phyloP scores from a whole-genome alignment of 2,888 invertebrate genomes.

The Leptopilina myrica region DNA sequence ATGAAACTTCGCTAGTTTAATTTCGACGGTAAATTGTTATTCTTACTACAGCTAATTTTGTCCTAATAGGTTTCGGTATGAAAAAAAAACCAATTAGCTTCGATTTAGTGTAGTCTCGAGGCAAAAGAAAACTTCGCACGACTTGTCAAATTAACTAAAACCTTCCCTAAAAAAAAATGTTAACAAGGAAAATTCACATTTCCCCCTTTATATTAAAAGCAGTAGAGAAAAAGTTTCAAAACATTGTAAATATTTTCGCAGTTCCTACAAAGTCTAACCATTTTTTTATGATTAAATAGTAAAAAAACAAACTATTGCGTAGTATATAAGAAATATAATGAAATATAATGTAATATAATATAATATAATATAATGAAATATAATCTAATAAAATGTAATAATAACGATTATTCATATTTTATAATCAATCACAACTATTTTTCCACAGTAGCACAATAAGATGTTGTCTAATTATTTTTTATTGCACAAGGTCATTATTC shows the following conservation, averaged over 20 bases:
- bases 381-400: too few species aligned
- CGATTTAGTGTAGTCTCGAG: conserved; percentile 22
- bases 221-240: background rate
- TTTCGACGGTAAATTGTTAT: conserved; percentile 17
- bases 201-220: background rate
- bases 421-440: too few species aligned
- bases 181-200: background rate
- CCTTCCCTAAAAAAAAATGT: conserved; percentile 2
- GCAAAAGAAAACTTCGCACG: conserved; percentile 9
- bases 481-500: background rate
- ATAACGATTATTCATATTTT: too few species aligned
- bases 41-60: background rate
- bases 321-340: too few species aligned
- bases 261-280: too few species aligned
- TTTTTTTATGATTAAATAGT: too few species aligned
- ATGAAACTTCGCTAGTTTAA: background rate
- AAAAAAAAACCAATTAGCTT: conserved; percentile 23
- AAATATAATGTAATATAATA: too few species aligned
- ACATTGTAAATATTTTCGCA: too few species aligned
- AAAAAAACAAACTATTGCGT: too few species aligned
- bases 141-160: conserved; percentile 19
- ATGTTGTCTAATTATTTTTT: background rate
- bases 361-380: too few species aligned
- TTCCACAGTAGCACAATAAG: too few species aligned
- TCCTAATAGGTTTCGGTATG: background rate